phyloP scores from a whole-genome alignment of 2,888 invertebrate genomes.

The Neoscelio sp. region DNA sequence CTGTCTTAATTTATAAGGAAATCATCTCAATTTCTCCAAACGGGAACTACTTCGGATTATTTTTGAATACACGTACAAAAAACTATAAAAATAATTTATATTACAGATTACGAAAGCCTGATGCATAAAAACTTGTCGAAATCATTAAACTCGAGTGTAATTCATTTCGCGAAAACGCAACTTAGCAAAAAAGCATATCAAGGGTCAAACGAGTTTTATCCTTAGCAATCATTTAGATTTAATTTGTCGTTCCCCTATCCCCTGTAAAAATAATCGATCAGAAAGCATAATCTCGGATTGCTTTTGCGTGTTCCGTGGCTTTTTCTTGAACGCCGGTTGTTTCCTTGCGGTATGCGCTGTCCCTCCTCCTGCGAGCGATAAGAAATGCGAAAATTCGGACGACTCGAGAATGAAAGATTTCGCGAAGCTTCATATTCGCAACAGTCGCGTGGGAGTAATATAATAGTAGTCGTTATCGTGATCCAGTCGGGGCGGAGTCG shows the following conservation, averaged over 20 bases:
- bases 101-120: too few relatives aligned
- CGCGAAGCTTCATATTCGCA: slow-evolving; percentile 44
- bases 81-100: too few relatives aligned
- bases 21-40: too few relatives aligned
- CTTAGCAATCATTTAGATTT: slow-evolving; percentile 4
- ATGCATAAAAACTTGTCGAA: slow-evolving; percentile 9
- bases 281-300: slow-evolving; percentile 20
- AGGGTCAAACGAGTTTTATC: slow-evolving; percentile 19
- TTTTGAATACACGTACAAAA: too few relatives aligned
- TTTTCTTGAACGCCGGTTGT: slow-evolving; percentile 15
- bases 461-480: slow-evolving; percentile 79
- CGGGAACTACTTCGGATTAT: too few relatives aligned
- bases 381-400: slow-evolving; percentile 34
- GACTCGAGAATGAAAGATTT: slow-evolving; percentile 27
- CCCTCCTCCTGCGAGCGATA: slow-evolving; percentile 21
- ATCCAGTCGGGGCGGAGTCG: slow-evolving; percentile 78
- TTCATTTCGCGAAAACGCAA: slow-evolving; percentile 1
- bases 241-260: background rate
- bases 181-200: slow-evolving; percentile 5
- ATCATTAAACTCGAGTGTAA: slow-evolving; percentile 1
- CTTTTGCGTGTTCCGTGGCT: slow-evolving; percentile 5
- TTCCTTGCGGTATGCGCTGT: slow-evolving; percentile 18
- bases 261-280: slow-evolving; percentile 6
- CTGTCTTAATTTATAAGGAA: too few relatives aligned
- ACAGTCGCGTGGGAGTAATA: slow-evolving; percentile 78